Evolutionary conservation across 2,797 vertebrate species (phyloP).

Genomic region (Phalanger gymnotis): DNA sequence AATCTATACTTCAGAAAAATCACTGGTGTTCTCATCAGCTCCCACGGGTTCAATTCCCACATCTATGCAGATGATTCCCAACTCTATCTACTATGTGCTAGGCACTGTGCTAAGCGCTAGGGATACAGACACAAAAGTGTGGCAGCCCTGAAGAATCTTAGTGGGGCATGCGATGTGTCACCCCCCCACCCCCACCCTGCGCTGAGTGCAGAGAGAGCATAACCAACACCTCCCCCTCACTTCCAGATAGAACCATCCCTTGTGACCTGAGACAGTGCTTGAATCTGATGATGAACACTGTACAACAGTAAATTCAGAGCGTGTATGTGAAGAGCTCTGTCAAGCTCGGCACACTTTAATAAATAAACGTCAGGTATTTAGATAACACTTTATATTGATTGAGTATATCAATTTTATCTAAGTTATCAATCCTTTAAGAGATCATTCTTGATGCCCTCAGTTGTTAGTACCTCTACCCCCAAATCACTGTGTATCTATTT

Average conservation of each 20-base stretch:
- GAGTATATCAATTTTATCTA: not conserved
- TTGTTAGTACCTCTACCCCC: not conserved
- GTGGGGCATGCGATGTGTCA: too few species aligned
- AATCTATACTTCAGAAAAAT: not conserved
- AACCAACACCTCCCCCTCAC: not conserved
- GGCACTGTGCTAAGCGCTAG: too few species aligned
- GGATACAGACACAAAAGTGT: too few species aligned
- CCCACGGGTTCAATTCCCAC: not conserved
- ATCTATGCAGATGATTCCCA: not conserved
- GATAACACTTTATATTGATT: not conserved
- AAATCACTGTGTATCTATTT: not conserved
- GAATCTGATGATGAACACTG: not conserved
- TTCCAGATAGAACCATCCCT: not conserved
- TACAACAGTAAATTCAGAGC: not conserved
- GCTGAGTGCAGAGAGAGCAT: too few species aligned
- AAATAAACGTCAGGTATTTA: constrained; percentile 7
- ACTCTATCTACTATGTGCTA: too few species aligned
- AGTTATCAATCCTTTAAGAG: not conserved
- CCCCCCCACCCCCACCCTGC: too few species aligned
- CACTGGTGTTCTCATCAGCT: not conserved
- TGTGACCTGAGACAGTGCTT: constrained; percentile 8
- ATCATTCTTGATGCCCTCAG: not conserved
- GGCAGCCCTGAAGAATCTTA: too few species aligned
- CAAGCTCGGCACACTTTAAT: not conserved
- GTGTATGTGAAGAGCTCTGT: not conserved